Evolutionary conservation across 2,797 vertebrate species (phyloP).

Genomic region (Anabas testudineus): DNA sequence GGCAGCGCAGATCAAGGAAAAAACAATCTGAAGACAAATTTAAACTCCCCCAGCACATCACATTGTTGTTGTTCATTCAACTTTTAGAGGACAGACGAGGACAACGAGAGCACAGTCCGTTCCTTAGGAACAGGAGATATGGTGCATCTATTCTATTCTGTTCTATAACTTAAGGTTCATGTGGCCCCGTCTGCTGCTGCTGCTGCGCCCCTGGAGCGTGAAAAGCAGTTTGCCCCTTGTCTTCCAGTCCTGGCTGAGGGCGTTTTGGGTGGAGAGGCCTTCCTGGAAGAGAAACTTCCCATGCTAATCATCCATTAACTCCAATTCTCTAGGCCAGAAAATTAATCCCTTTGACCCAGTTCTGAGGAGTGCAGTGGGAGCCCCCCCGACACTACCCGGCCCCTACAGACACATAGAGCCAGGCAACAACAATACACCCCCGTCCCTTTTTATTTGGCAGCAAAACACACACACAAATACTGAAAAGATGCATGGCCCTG

Average conservation of each 20-base stretch:
- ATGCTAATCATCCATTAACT: conserved; percentile 77
- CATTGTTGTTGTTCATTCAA: neutral
- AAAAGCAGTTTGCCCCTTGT: conserved; percentile 32
- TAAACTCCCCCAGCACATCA: conserved; percentile 44
- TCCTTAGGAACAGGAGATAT: no score
- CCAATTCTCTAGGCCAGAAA: conserved; percentile 60
- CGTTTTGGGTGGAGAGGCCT: conserved; percentile 24
- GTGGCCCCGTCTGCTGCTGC: neutral
- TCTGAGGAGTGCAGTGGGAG: conserved; percentile 51
- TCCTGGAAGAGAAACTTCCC: conserved; percentile 66
- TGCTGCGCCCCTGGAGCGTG: conserved; percentile 24
- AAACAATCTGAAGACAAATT: conserved; percentile 44
- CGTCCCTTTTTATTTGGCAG: conserved; percentile 22
- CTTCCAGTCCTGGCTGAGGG: conserved; percentile 14
- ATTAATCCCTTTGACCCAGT: conserved; percentile 82
- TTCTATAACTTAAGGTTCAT: no score
- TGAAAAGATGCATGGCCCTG: conserved; percentile 14
- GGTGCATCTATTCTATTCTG: no score
- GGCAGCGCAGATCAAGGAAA: conserved; percentile 9
- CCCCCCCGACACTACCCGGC: conserved; percentile 42
- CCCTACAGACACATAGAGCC: conserved; percentile 45
- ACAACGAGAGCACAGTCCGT: no score
- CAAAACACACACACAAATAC: conserved; percentile 30
- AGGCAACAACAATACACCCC: conserved; percentile 30
- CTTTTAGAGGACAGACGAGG: no score